These are phyloP conservation scores for Philopedon plagiatum DNA, from an alignment of 2,888 invertebrate species.

Conservation along the genomic window DNA sequence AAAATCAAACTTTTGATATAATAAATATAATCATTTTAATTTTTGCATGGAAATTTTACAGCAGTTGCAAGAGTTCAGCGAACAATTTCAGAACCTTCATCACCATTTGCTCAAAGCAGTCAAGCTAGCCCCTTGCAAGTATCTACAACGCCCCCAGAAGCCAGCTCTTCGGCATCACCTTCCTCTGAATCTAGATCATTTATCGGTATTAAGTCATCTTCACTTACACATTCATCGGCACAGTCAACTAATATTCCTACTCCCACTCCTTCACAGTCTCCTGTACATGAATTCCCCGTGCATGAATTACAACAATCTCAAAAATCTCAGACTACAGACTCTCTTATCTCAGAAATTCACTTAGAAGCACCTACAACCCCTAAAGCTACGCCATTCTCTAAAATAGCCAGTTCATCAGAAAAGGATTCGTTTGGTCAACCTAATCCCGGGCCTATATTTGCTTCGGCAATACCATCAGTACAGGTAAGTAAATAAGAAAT, in stretches of 20 bases:
- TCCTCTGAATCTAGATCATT: conserved; percentile 63
- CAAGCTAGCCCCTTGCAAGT: conserved; percentile 62
- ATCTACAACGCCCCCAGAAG: conserved; percentile 60
- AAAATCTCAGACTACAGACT: conserved; percentile 18
- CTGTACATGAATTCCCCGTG: conserved; percentile 51
- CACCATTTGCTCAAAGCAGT: conserved; percentile 57
- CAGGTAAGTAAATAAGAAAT: conserved; percentile 53
- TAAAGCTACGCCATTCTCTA: conserved; percentile 55
- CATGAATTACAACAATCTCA: conserved; percentile 25
- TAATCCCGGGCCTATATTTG: conserved; percentile 72
- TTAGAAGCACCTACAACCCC: conserved; percentile 29
- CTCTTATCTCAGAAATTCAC: conserved; percentile 3
- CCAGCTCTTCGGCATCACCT: conserved; percentile 62
- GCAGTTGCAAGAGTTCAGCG: conserved; percentile 74
- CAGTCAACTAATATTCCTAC: conserved; percentile 59
- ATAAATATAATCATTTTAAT: no score
- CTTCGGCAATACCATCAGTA: conserved; percentile 53
- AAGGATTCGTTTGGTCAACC: conserved; percentile 63
- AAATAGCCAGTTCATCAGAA: conserved; percentile 57
- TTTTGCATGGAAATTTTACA: conserved; percentile 54
- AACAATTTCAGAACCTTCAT: conserved; percentile 67
- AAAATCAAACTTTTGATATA: no score
- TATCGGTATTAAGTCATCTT: conserved; percentile 63
- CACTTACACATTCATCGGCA: conserved; percentile 58
- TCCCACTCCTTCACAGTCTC: conserved; percentile 60